Conservation (phyloP, 2,888 invertebrate genomes). For the Graphium colonna region DNA sequence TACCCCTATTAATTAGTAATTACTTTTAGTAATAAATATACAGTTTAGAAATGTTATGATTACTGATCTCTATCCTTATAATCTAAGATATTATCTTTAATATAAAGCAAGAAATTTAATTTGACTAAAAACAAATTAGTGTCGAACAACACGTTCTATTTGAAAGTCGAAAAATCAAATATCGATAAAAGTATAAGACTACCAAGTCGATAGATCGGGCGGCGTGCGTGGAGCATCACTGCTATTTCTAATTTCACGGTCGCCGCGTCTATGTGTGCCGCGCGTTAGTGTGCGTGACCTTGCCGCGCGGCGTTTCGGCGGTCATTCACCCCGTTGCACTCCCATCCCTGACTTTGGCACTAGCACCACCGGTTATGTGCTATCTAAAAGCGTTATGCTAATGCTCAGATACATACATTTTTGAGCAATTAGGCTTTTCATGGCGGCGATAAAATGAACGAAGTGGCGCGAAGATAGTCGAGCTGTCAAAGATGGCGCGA, state of each 20-base stretch:
- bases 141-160: too few relatives aligned
- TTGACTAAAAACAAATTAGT: too few relatives aligned
- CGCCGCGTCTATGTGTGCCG: constrained; percentile 52
- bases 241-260: constrained; percentile 76
- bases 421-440: constrained; percentile 15
- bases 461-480: too few relatives aligned
- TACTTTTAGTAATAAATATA: too few relatives aligned
- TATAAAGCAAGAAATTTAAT: too few relatives aligned
- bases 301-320: constrained; percentile 72
- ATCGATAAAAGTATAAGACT: neutral
- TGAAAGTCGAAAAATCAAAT: too few relatives aligned
- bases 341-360: constrained; percentile 69
- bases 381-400: constrained; percentile 18
- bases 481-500: too few relatives aligned
- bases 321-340: constrained; percentile 69
- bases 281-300: constrained; percentile 71
- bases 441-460: too few relatives aligned
- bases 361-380: neutral
- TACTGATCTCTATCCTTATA: too few relatives aligned
- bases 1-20: too few relatives aligned
- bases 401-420: constrained; percentile 16
- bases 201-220: neutral
- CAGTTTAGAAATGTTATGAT: too few relatives aligned
- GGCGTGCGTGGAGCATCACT: constrained; percentile 44
- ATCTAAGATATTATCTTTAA: too few relatives aligned